phyloP scores from a whole-genome alignment of 1,140 invertebrate genomes.

The Drosophila rhopaloa region DNA sequence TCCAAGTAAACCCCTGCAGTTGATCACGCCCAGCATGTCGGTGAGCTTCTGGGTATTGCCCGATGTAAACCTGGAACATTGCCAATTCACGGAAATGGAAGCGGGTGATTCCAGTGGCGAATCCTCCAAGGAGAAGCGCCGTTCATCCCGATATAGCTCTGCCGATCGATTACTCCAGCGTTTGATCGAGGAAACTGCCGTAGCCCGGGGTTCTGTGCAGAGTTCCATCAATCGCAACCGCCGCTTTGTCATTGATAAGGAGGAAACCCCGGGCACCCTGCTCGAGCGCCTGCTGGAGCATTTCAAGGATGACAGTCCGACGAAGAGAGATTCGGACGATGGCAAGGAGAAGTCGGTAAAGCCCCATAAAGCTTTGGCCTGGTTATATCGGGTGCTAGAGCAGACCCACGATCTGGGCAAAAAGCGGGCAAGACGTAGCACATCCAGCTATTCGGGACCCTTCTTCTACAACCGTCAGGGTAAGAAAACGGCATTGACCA shows the following conservation, averaged over 20 bases:
- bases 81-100: constrained; percentile 74
- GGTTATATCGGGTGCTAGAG: constrained; percentile 58
- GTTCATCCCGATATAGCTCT: constrained; percentile 58
- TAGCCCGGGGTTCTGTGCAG: constrained; percentile 46
- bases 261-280: constrained; percentile 31
- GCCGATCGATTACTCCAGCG: constrained; percentile 73
- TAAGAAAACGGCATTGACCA: constrained; percentile 62
- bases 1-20: constrained; percentile 49
- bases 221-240: constrained; percentile 55
- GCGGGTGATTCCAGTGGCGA: constrained; percentile 47
- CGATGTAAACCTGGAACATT: constrained; percentile 72
- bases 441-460: constrained; percentile 53
- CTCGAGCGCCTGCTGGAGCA: constrained; percentile 46
- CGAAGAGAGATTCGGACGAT: constrained; percentile 43
- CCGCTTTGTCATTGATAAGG: constrained; percentile 66
- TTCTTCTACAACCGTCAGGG: constrained; percentile 69
- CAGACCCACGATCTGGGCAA: constrained; percentile 46
- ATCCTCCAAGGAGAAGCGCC: constrained; percentile 21
- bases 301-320: constrained; percentile 16
- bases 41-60: constrained; percentile 82
- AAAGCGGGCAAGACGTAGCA: constrained; percentile 46
- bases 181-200: constrained; percentile 74
- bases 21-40: constrained; percentile 72
- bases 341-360: constrained; percentile 7
- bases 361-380: constrained; percentile 51